Conservation (phyloP, 2,113 vertebrate species). For the Grus americana region DNA sequence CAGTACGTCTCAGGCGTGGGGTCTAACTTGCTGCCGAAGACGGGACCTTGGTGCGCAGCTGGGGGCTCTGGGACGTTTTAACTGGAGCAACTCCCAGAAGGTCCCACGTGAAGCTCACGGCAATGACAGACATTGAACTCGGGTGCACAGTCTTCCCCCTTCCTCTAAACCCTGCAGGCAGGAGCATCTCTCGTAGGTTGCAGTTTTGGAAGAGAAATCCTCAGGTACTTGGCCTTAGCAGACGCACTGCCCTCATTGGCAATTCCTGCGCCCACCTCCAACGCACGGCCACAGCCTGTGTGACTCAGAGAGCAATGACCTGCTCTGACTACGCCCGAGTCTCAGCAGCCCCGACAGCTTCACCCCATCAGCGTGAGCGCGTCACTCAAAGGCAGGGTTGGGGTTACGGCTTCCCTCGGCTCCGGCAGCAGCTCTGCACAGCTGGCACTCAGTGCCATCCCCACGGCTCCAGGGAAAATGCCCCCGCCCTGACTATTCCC, state of each 20-base stretch:
- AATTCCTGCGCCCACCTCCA: background rate
- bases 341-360: background rate
- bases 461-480: accelerated
- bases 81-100: accelerated
- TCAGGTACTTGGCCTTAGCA: accelerated
- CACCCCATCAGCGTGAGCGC: background rate
- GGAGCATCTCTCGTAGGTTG: background rate
- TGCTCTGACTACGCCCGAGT: accelerated
- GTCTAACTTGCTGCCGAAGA: background rate
- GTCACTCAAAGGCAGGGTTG: accelerated
- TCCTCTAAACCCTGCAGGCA: background rate
- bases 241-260: background rate
- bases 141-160: background rate
- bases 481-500: accelerated
- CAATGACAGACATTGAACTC: accelerated
- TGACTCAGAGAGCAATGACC: background rate
- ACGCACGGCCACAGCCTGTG: accelerated
- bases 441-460: accelerated
- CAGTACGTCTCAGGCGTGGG: accelerated
- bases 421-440: background rate
- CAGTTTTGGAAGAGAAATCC: background rate
- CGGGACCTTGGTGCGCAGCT: accelerated
- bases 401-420: accelerated
- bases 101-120: accelerated
- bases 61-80: accelerated